Percentiles rank a stretch among this genome's conserved stretches.
phyloP scores from a whole-genome alignment of 2,888 invertebrate genomes.

The Philopedon plagiatum region DNA sequence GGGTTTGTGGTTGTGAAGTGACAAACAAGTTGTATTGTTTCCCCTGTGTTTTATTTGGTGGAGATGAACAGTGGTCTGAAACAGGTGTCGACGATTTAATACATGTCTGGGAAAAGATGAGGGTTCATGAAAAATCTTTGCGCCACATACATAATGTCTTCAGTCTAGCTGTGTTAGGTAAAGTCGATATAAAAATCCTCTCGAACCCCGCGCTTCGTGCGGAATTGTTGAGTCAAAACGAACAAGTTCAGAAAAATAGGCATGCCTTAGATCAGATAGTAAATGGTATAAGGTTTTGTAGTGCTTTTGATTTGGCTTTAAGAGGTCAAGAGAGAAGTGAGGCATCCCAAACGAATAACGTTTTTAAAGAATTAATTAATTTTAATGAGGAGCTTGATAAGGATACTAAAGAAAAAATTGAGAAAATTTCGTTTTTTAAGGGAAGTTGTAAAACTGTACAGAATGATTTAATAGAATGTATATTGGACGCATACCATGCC shows the following conservation, averaged over 20 bases:
- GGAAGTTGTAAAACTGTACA: slow-evolving; percentile 59
- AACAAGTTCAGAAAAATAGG: slow-evolving; percentile 42
- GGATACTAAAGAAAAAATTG: slow-evolving; percentile 55
- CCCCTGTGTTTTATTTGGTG: slow-evolving; percentile 48
- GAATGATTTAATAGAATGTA: slow-evolving; percentile 60
- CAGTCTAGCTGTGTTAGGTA: slow-evolving; percentile 34
- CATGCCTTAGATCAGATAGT: slow-evolving; percentile 40
- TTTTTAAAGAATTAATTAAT: slow-evolving; percentile 58
- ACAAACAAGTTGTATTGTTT: slow-evolving; percentile 49
- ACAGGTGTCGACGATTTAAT: slow-evolving; percentile 44
- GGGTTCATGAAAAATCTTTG: slow-evolving; percentile 39
- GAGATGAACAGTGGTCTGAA: slow-evolving; percentile 46
- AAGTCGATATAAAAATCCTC: slow-evolving; percentile 33
- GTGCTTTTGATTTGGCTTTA: slow-evolving; percentile 45
- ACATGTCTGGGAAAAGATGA: slow-evolving; percentile 45
- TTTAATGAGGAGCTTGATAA: slow-evolving; percentile 57
- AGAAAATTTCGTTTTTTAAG: slow-evolving; percentile 53
- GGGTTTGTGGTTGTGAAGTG: slow-evolving; percentile 47
- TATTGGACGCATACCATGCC: slow-evolving; percentile 58
- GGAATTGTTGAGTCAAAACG: slow-evolving; percentile 30
- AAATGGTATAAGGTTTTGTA: slow-evolving; percentile 37
- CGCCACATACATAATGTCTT: slow-evolving; percentile 44
- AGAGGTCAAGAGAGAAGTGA: slow-evolving; percentile 55
- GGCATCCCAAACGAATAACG: not conserved
- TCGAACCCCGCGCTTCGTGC: slow-evolving; percentile 16